phyloP scores from a whole-genome alignment of 2,888 invertebrate genomes.

The Cybosia mesomella region DNA sequence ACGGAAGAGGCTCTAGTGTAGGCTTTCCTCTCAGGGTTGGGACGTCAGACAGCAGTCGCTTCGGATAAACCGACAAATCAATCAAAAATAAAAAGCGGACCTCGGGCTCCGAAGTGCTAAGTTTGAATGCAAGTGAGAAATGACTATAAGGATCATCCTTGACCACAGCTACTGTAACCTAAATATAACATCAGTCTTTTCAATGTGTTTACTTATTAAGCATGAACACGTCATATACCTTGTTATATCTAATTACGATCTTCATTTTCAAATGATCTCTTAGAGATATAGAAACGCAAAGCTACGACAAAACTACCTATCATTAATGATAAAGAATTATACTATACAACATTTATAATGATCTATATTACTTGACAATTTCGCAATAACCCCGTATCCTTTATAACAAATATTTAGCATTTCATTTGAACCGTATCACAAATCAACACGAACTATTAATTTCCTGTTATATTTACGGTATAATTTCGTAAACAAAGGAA shows the following conservation, averaged over 20 bases:
- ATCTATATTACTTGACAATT: not conserved
- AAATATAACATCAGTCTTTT: not conserved
- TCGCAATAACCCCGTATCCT: not conserved
- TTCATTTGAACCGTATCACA: constrained; percentile 15
- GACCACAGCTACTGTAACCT: not conserved
- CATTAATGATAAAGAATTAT: not conserved
- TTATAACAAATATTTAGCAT: constrained; percentile 12
- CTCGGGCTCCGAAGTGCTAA: no score
- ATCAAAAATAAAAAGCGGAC: no score
- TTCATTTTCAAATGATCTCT: not conserved
- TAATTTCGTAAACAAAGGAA: constrained; percentile 64
- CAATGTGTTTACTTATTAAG: no score
- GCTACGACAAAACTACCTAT: not conserved
- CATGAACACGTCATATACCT: not conserved
- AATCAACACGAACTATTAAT: constrained; percentile 57
- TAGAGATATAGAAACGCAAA: not conserved
- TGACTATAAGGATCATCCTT: no score
- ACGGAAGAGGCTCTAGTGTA: no score
- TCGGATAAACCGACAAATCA: no score
- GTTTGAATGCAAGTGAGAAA: no score
- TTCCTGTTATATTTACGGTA: constrained; percentile 57
- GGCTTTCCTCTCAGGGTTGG: no score
- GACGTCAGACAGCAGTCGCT: no score
- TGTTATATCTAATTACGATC: not conserved
- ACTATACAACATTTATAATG: not conserved